Percentiles rank a stretch among this genome's conserved stretches.
Evolutionary conservation across 2,113 vertebrate species (phyloP).

Genomic region (Hippolais icterina): DNA sequence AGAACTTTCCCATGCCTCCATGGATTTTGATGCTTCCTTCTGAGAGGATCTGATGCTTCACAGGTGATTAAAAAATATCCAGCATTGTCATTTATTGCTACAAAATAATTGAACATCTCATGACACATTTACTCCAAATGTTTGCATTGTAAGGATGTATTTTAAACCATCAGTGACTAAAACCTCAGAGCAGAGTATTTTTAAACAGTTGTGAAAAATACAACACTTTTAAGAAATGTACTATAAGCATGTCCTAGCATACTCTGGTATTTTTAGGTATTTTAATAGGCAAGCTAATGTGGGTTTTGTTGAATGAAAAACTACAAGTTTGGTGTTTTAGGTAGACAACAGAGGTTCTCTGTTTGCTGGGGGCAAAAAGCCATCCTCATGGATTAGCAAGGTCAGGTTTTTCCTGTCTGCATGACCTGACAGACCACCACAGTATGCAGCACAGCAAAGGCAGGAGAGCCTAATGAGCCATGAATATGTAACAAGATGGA

Average conservation of each 20-base stretch:
- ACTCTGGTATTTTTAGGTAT: background rate
- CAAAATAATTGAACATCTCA: background rate
- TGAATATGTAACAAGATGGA: background rate
- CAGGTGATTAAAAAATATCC: background rate
- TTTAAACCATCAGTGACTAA: background rate
- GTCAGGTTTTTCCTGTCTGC: background rate
- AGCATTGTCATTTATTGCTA: background rate
- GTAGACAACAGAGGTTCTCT: background rate
- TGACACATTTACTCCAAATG: background rate
- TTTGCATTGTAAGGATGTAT: background rate
- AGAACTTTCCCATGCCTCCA: background rate
- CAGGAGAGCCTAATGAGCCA: background rate
- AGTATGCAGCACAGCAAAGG: background rate
- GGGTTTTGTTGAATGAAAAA: background rate
- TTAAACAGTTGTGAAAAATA: background rate
- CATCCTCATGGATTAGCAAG: background rate
- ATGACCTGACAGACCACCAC: background rate
- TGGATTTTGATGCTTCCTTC: background rate
- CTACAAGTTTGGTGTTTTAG: background rate
- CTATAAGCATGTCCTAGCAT: background rate
- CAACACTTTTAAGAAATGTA: background rate
- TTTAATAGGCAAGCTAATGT: background rate
- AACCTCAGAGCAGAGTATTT: background rate
- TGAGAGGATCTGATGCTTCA: background rate
- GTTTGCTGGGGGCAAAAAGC: background rate